Percentiles rank a stretch among this genome's conserved stretches.
phyloP scores from a whole-genome alignment of 2,113 vertebrate species.

The Psephotus haematonotus region DNA sequence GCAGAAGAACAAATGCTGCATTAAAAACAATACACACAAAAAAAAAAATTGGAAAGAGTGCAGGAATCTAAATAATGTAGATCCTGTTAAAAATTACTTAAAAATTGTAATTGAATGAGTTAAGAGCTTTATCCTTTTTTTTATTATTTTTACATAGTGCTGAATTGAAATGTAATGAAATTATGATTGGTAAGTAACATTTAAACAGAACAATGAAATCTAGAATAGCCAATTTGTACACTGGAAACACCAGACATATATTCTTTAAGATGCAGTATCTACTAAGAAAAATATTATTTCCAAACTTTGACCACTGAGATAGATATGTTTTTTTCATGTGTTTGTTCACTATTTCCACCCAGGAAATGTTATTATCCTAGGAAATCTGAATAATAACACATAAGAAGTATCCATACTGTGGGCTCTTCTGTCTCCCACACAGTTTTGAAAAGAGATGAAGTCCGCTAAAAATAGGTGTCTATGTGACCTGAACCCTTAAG shows the following conservation, averaged over 20 bases:
- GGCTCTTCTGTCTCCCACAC: neutral
- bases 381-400: neutral
- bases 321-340: neutral
- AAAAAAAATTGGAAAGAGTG: neutral
- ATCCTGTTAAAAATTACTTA: neutral
- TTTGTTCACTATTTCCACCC: neutral
- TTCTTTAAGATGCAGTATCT: neutral
- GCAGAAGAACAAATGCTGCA: neutral
- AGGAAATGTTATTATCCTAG: neutral
- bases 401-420: neutral
- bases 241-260: neutral
- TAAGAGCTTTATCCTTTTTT: neutral
- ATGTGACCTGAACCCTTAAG: neutral
- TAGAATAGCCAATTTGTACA: neutral
- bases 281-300: neutral
- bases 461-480: neutral
- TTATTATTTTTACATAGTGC: neutral
- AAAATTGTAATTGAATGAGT: neutral
- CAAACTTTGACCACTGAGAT: neutral
- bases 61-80: neutral
- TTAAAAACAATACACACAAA: neutral
- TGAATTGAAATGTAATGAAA: neutral
- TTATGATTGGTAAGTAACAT: neutral
- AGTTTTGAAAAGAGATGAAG: neutral
- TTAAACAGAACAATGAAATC: neutral